Conservation (phyloP, 2,888 invertebrate genomes). For the Strigamia maritima region DNA sequence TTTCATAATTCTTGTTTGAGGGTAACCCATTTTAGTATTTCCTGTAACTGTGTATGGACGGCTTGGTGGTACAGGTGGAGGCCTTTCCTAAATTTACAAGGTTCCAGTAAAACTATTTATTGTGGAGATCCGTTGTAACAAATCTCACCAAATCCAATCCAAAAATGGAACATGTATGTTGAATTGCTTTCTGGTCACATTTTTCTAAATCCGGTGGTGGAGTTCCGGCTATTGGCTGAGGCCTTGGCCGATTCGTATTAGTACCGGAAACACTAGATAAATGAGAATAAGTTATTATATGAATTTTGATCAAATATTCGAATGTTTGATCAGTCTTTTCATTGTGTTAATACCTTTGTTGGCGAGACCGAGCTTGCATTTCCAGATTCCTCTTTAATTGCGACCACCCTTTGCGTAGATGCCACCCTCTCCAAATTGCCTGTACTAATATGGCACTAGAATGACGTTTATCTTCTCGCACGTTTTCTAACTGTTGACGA, state of each 20-base stretch:
- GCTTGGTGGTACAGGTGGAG: conserved; percentile 86
- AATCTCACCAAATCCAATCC: conserved; percentile 75
- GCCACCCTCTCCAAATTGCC: conserved; percentile 78
- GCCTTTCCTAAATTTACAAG: conserved; percentile 65
- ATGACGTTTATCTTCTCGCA: conserved; percentile 72
- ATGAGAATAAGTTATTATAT: neutral
- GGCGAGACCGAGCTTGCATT: conserved; percentile 42
- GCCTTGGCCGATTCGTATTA: conserved; percentile 62
- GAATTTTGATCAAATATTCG: no score
- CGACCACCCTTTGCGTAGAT: conserved; percentile 66
- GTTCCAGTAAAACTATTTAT: no score
- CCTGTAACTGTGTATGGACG: conserved; percentile 85
- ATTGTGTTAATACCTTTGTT: conserved; percentile 27
- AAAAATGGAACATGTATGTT: conserved; percentile 84
- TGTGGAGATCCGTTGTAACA: neutral
- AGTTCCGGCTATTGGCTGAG: conserved; percentile 85
- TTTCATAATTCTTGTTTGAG: conserved; percentile 86
- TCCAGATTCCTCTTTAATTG: conserved; percentile 55
- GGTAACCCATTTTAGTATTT: conserved; percentile 86
- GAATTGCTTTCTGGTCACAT: conserved; percentile 83
- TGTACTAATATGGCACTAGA: conserved; percentile 79
- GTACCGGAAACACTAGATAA: neutral
- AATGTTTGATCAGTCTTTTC: no score
- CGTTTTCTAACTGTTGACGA: conserved; percentile 79
- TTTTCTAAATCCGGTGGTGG: conserved; percentile 79